Percentiles rank a stretch among this genome's conserved stretches.
Evolutionary conservation across 2,113 vertebrate genomes (phyloP).

Genomic region (Caranx melampygus): DNA sequence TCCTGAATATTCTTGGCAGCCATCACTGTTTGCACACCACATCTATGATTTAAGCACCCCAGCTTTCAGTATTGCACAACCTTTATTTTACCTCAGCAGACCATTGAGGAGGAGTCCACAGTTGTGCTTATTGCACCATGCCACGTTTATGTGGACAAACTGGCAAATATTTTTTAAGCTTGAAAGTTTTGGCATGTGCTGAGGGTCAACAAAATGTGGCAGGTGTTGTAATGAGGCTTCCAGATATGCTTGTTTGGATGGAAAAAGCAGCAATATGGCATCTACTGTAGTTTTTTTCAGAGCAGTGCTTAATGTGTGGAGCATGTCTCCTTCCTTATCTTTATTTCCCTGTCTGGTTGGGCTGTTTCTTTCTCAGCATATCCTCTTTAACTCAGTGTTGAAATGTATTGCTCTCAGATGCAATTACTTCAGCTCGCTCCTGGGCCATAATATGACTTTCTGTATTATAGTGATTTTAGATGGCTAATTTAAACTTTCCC

Average conservation of each 20-base stretch:
- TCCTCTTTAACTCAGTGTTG: constrained; percentile 45
- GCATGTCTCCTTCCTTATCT: neutral
- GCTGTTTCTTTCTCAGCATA: constrained; percentile 17
- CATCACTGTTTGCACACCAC: neutral
- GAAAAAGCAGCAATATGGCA: constrained; percentile 12
- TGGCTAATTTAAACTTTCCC: constrained; percentile 51
- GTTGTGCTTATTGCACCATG: neutral
- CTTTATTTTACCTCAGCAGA: too few relatives aligned
- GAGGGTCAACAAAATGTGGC: neutral
- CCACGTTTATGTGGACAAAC: neutral
- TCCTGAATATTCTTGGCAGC: neutral
- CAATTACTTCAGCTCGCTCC: constrained; percentile 55
- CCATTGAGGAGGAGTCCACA: too few relatives aligned
- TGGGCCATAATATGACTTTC: constrained; percentile 48
- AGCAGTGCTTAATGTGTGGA: constrained; percentile 2
- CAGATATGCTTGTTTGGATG: constrained; percentile 1
- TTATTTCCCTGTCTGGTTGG: constrained; percentile 30
- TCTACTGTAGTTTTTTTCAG: constrained; percentile 5
- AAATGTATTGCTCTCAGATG: constrained; percentile 47
- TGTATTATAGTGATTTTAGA: constrained; percentile 42
- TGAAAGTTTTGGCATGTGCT: neutral
- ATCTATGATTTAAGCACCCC: neutral
- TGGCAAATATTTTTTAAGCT: neutral
- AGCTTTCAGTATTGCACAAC: too few relatives aligned
- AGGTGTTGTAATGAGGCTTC: neutral